Percentiles rank a stretch among this genome's conserved stretches.
phyloP scores from a whole-genome alignment of 2,113 vertebrate genomes.

The Panurus biarmicus region DNA sequence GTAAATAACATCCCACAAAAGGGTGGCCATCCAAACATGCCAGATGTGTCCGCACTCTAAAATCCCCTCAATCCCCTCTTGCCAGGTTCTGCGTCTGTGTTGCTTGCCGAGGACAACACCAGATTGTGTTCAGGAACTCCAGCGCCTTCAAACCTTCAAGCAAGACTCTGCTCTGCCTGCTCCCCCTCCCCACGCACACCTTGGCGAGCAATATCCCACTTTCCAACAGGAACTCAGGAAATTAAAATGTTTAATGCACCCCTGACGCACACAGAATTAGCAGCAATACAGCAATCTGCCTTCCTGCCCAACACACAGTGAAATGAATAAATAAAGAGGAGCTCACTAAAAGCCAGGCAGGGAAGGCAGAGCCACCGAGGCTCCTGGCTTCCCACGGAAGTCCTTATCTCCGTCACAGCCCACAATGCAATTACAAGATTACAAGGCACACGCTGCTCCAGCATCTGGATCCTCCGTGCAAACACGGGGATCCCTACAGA shows the following conservation, averaged over 20 bases:
- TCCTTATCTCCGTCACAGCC: slow-evolving; percentile 25
- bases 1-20: background rate
- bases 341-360: background rate
- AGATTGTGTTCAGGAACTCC: background rate
- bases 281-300: background rate
- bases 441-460: slow-evolving; percentile 37
- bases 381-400: background rate
- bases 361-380: background rate
- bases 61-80: background rate
- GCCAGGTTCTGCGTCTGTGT: background rate
- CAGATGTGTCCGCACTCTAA: background rate
- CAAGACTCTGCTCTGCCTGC: background rate
- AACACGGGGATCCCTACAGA: background rate
- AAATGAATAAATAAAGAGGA: background rate
- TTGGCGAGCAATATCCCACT: background rate
- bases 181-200: background rate
- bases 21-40: background rate
- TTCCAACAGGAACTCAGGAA: background rate
- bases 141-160: background rate
- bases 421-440: slow-evolving; percentile 37
- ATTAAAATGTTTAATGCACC: background rate
- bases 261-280: background rate
- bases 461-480: background rate
- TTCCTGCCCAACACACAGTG: background rate
- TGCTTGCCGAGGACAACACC: background rate